phyloP scores from a whole-genome alignment of 2,797 vertebrate genomes.

The Tadarida brasiliensis region DNA sequence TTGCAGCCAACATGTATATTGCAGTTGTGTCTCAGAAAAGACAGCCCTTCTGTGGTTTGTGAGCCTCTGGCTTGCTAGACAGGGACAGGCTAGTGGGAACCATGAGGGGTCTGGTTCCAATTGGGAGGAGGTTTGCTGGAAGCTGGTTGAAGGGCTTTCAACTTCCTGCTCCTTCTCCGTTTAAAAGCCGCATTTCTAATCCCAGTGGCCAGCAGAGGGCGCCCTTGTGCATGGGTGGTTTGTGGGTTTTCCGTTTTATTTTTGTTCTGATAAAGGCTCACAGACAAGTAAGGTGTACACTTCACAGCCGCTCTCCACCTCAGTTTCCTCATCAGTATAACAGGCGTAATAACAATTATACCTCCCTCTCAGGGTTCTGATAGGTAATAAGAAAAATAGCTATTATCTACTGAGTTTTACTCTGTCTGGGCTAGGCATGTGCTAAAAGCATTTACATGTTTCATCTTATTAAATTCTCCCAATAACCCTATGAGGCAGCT shows the following conservation, averaged over 20 bases:
- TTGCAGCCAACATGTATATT: background rate
- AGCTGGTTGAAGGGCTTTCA: background rate
- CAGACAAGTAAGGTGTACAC: background rate
- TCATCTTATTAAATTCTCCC: background rate
- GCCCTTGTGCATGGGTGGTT: background rate
- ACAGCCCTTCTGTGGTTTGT: background rate
- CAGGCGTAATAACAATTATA: background rate
- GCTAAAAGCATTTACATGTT: background rate
- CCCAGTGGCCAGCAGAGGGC: constrained; percentile 38
- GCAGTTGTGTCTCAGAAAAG: background rate
- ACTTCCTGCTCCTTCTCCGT: background rate
- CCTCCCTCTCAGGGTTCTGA: background rate
- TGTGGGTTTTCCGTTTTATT: background rate
- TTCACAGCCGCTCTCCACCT: background rate
- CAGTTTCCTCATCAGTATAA: background rate
- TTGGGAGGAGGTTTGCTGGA: background rate
- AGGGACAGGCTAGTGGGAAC: background rate
- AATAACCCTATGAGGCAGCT: background rate
- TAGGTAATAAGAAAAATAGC: background rate
- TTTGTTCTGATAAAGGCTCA: background rate
- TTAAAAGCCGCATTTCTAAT: background rate
- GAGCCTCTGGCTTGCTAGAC: background rate
- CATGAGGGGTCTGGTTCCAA: background rate
- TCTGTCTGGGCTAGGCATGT: background rate
- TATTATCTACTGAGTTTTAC: background rate